Conservation (phyloP, 1,140 invertebrate genomes). For the Hyposmocoma kahamanoa region DNA sequence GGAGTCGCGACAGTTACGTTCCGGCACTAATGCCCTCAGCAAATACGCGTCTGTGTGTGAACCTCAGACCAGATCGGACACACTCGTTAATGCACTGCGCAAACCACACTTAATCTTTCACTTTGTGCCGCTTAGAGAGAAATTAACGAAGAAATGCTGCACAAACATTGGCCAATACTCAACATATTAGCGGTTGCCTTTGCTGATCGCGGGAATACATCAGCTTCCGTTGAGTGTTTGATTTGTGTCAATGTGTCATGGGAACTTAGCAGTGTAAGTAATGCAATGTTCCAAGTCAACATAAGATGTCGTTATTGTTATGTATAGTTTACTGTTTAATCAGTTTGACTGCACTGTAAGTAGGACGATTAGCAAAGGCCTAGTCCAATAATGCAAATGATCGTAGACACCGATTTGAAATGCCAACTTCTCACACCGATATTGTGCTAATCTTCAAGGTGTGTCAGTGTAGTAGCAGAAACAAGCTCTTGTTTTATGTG, state of each 20-base stretch:
- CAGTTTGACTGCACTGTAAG: neutral
- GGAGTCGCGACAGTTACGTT: conserved; percentile 37
- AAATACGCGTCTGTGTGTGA: conserved; percentile 51
- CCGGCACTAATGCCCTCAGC: conserved; percentile 34
- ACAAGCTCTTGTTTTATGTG: no score
- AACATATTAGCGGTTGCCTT: conserved; percentile 30
- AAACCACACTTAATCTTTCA: conserved; percentile 58
- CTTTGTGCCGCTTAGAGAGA: conserved; percentile 53
- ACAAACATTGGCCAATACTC: conserved; percentile 36
- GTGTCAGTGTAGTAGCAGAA: no score
- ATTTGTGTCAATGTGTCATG: conserved; percentile 29
- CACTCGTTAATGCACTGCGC: conserved; percentile 43
- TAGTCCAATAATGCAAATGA: neutral
- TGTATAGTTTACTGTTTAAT: neutral
- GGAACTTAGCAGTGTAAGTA: conserved; percentile 11
- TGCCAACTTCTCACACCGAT: conserved; percentile 22
- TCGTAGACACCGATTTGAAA: conserved; percentile 11
- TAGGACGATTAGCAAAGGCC: conserved; percentile 8
- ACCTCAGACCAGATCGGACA: conserved; percentile 50
- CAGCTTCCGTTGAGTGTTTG: conserved; percentile 14
- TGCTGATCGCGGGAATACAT: conserved; percentile 26
- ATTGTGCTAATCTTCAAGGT: no score
- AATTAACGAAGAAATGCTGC: conserved; percentile 52
- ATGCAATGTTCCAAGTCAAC: neutral
- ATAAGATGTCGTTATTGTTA: neutral